A percentile compares a stretch with the other conserved stretches of the same genome.
Conservation (phyloP, 2,113 vertebrate genomes). For the Petroica traversi region DNA sequence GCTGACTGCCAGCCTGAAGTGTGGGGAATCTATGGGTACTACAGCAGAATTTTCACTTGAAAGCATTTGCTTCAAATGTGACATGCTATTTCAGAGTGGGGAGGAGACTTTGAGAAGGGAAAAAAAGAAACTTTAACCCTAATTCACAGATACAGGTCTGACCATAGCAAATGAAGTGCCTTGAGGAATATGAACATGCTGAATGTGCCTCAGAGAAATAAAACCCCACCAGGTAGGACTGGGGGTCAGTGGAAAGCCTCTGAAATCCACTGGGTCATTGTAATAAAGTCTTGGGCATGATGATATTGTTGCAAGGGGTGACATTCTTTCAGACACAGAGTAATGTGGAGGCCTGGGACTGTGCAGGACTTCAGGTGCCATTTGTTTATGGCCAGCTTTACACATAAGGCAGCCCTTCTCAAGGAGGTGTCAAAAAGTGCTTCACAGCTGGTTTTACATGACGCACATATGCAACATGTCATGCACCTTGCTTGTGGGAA, state of each 20-base stretch:
- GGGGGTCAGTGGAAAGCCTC: neutral
- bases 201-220: neutral
- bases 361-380: neutral
- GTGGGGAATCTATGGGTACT: rapidly evolving
- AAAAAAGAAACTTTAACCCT: neutral
- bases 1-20: neutral
- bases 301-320: neutral
- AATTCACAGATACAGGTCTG: neutral
- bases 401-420: neutral
- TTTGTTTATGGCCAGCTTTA: neutral
- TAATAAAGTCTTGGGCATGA: neutral
- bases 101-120: neutral
- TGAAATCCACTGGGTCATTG: neutral
- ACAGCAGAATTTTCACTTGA: neutral
- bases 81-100: neutral
- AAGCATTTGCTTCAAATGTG: neutral
- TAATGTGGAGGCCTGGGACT: rapidly evolving
- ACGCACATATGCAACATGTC: rapidly evolving
- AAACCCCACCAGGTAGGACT: neutral
- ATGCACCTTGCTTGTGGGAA: neutral
- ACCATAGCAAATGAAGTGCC: neutral
- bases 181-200: neutral
- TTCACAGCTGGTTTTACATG: neutral
- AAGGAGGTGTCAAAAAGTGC: neutral
- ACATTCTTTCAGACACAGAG: neutral